Percentiles rank a stretch among this genome's conserved stretches.
These are phyloP conservation scores for Hydractinia symbiolongicarpus DNA, from an alignment of 30 jellyfish, hydroid and myxozoan species.

Conservation along the genomic window DNA sequence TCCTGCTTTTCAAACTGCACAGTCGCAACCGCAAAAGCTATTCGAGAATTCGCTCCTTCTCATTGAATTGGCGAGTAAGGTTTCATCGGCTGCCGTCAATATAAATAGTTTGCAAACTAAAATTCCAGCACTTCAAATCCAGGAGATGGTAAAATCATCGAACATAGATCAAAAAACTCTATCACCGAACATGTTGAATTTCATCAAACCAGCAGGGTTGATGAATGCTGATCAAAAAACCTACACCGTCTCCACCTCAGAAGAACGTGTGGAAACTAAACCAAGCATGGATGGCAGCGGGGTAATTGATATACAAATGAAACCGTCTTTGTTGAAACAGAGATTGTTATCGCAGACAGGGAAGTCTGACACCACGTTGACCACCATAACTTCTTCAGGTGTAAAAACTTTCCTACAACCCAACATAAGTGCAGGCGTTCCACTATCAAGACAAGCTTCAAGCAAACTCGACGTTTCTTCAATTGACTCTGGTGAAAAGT, in stretches of 20 bases:
- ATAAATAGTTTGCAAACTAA: slow-evolving; percentile 8
- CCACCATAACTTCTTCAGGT: slow-evolving; percentile 4
- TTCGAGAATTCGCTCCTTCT: slow-evolving; percentile 25
- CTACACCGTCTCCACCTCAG: background rate
- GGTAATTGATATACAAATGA: background rate
- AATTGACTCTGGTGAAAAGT: background rate
- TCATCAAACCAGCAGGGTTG: background rate
- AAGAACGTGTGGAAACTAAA: background rate
- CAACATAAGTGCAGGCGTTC: background rate
- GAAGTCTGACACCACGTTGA: background rate
- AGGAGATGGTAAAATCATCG: background rate
- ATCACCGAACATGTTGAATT: slow-evolving; percentile 10
- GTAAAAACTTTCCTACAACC: background rate
- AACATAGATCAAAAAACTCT: background rate
- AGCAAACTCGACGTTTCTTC: background rate
- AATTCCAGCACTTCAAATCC: background rate
- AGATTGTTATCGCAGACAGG: slow-evolving; percentile 1
- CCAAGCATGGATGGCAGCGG: background rate
- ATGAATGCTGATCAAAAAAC: background rate
- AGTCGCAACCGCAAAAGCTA: slow-evolving; percentile 1
- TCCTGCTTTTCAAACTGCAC: background rate
- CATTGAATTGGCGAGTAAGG: slow-evolving; percentile 28
- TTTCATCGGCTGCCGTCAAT: background rate
- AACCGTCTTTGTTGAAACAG: slow-evolving; percentile 16
- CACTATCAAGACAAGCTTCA: background rate